phyloP scores from a whole-genome alignment of 2,888 invertebrate genomes.

The Thecophora atra region DNA sequence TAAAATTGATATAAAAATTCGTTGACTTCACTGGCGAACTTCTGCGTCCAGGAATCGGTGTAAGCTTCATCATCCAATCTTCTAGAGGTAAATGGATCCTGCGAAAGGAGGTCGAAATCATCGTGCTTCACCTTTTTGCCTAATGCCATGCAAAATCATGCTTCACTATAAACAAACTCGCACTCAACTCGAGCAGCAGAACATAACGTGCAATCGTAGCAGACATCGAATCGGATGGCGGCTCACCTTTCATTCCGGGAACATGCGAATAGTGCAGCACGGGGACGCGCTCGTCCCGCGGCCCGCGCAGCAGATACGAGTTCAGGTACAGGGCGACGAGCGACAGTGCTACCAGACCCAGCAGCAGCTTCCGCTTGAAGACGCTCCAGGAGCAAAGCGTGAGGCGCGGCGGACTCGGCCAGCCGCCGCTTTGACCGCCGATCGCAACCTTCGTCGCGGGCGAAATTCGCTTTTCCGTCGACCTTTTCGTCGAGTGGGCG shows the following conservation, averaged over 20 bases:
- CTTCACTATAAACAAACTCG: too few species aligned
- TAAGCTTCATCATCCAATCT: too few species aligned
- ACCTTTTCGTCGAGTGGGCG: background rate
- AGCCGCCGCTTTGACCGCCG: background rate
- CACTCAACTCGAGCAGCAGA: too few species aligned
- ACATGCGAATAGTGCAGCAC: constrained; percentile 61
- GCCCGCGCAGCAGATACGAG: constrained; percentile 50
- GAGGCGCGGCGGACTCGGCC: background rate
- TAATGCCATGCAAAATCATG: too few species aligned
- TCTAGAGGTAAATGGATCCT: too few species aligned
- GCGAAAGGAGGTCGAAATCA: too few species aligned
- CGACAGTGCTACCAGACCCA: constrained; percentile 46
- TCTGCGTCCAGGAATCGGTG: too few species aligned
- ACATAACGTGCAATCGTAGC: too few species aligned
- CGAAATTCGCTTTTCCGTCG: background rate
- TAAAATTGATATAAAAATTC: too few species aligned
- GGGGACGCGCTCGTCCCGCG: constrained; percentile 51
- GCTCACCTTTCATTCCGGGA: constrained; percentile 62
- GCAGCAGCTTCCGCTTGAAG: constrained; percentile 51
- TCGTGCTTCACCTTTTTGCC: too few species aligned
- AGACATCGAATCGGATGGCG: too few species aligned
- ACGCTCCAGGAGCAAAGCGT: constrained; percentile 39
- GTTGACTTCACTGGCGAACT: too few species aligned
- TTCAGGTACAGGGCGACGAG: constrained; percentile 55
- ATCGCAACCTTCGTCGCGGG: background rate